These are phyloP conservation scores for Danionella cerebrum DNA, from an alignment of 2,113 vertebrate genomes.

Conservation along the genomic window DNA sequence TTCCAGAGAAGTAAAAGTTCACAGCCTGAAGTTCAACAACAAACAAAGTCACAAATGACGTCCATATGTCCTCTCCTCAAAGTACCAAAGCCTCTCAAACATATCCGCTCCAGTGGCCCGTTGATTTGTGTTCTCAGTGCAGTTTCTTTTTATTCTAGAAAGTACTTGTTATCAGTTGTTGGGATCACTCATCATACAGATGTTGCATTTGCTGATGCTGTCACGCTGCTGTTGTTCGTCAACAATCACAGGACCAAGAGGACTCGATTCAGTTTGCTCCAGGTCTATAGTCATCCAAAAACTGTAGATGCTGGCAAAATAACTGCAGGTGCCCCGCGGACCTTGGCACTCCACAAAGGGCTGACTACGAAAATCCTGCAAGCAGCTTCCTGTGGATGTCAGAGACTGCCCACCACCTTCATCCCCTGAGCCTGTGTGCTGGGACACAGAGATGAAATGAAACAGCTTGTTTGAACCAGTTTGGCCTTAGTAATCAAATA, in stretches of 20 bases:
- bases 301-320: conserved; percentile 79
- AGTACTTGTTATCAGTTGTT: not conserved
- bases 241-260: conserved; percentile 56
- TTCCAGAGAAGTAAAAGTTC: conserved; percentile 5
- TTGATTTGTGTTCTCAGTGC: conserved; percentile 30
- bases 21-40: conserved; percentile 5
- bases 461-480: too few species aligned
- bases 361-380: conserved; percentile 73
- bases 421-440: conserved; percentile 89
- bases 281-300: conserved; percentile 78
- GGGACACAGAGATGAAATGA: conserved; percentile 21
- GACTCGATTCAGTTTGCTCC: conserved; percentile 46
- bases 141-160: not conserved
- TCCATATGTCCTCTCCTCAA: not conserved
- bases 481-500: too few species aligned
- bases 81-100: not conserved
- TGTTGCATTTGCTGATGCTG: conserved; percentile 72
- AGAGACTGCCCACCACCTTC: conserved; percentile 87
- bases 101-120: conserved; percentile 28
- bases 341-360: conserved; percentile 91
- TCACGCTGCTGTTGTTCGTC: conserved; percentile 60
- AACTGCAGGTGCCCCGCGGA: conserved; percentile 80
- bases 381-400: conserved; percentile 83
- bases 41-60: conserved; percentile 40
- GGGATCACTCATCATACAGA: conserved; percentile 68